Conservation (phyloP, 2,888 invertebrate species). For the Aphodius granarius region DNA sequence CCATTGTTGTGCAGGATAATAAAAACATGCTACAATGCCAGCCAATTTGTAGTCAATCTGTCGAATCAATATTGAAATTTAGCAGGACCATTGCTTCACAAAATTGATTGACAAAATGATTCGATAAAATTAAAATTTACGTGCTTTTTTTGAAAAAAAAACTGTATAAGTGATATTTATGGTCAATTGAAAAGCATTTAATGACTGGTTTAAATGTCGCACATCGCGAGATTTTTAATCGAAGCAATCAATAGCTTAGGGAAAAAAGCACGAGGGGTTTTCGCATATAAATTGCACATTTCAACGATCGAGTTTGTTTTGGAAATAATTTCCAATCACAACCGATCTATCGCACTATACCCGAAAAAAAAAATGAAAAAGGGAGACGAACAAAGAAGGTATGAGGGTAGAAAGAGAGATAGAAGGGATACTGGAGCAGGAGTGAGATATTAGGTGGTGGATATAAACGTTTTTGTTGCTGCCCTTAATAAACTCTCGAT, state of each 20-base stretch:
- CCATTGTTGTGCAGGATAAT: too few relatives aligned
- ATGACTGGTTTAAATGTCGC: not conserved
- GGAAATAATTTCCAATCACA: constrained; percentile 26
- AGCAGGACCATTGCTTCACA: too few relatives aligned
- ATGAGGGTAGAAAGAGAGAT: not conserved
- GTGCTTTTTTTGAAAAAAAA: too few relatives aligned
- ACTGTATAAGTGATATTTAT: not conserved
- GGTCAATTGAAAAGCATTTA: not conserved
- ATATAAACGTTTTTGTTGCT: not conserved
- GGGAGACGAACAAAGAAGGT: not conserved
- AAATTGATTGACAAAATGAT: too few relatives aligned
- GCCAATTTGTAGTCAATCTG: too few relatives aligned
- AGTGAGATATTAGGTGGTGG: not conserved
- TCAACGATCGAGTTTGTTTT: constrained; percentile 20
- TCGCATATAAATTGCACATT: constrained; percentile 37
- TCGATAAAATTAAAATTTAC: too few relatives aligned
- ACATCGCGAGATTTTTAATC: not conserved
- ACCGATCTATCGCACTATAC: not conserved
- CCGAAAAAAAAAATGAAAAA: not conserved
- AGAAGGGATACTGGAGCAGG: not conserved
- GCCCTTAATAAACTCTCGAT: not conserved
- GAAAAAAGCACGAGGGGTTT: constrained; percentile 8
- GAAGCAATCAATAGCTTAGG: not conserved
- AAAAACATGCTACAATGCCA: too few relatives aligned
- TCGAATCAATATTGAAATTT: too few relatives aligned